Conservation (phyloP, 2,888 invertebrate species). For the Gastrophysa polygoni region DNA sequence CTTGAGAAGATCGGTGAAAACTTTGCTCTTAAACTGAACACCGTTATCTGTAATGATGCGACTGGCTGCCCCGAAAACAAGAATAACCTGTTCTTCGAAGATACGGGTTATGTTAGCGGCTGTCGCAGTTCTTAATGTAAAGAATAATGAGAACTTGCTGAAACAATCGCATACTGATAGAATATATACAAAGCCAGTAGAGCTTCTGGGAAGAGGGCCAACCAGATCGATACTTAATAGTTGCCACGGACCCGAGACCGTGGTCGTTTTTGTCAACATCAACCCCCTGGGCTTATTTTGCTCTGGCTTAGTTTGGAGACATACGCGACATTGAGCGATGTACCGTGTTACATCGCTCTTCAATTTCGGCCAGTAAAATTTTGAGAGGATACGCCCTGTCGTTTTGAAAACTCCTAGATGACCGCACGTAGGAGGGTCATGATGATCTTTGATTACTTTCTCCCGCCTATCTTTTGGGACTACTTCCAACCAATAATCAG, state of each 20-base stretch:
- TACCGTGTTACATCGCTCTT: conserved; percentile 31
- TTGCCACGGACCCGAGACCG: conserved; percentile 14
- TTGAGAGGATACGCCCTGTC: conserved; percentile 15
- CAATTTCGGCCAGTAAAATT: conserved; percentile 40
- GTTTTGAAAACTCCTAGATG: conserved; percentile 39
- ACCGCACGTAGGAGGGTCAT: conserved; percentile 31
- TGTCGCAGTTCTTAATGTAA: conserved; percentile 36
- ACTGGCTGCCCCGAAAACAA: no score
- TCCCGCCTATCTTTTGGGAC: no score
- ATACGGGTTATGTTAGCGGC: conserved; percentile 6
- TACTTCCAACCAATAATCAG: no score
- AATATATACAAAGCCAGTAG: conserved; percentile 17
- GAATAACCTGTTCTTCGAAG: no score
- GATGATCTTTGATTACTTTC: no score
- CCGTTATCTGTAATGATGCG: no score
- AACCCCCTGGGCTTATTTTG: conserved; percentile 33
- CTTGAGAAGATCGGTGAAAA: no score
- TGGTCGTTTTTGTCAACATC: conserved; percentile 18
- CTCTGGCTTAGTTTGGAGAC: conserved; percentile 33
- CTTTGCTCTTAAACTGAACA: no score
- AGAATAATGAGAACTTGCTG: conserved; percentile 36
- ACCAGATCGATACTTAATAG: conserved; percentile 14
- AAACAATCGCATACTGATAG: conserved; percentile 35
- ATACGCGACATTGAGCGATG: conserved; percentile 32
- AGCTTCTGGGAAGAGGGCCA: conserved; percentile 13